Conservation (phyloP, 1,140 invertebrate species). For the Hylyphantes graminicola region DNA sequence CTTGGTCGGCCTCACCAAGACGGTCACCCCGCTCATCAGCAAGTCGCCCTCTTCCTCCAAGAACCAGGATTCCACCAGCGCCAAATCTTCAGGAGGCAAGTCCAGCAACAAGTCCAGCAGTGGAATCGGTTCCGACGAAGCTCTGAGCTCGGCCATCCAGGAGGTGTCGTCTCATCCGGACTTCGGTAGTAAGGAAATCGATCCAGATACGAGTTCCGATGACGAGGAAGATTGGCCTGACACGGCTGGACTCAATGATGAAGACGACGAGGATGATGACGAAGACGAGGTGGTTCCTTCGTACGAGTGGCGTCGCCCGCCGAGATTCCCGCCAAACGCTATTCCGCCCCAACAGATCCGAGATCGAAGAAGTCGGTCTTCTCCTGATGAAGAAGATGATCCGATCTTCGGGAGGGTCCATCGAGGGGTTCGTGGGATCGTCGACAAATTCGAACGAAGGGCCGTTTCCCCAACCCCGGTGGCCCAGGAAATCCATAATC, state of each 20-base stretch:
- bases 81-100: constrained; percentile 54
- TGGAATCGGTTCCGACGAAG: constrained; percentile 89
- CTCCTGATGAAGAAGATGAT: constrained; percentile 51
- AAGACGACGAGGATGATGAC: constrained; percentile 57
- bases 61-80: constrained; percentile 44
- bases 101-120: constrained; percentile 68
- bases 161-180: constrained; percentile 56
- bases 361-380: constrained; percentile 49
- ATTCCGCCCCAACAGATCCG: background rate
- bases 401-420: constrained; percentile 5
- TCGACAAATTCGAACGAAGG: constrained; percentile 52
- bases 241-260: constrained; percentile 11
- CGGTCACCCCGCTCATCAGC: constrained; percentile 19
- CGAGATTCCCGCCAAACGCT: constrained; percentile 9
- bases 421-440: constrained; percentile 46
- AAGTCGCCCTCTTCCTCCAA: constrained; percentile 51
- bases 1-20: constrained; percentile 56
- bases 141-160: constrained; percentile 74
- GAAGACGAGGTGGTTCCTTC: constrained; percentile 59
- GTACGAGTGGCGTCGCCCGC: constrained; percentile 38
- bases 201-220: constrained; percentile 62
- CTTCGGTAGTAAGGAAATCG: constrained; percentile 61
- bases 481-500: background rate
- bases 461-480: constrained; percentile 23
- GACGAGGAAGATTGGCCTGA: constrained; percentile 61